A percentile compares a stretch with the other conserved stretches of the same genome.
These are phyloP conservation scores for Beris morrisii DNA, from an alignment of 2,888 invertebrate species.

Conservation along the genomic window DNA sequence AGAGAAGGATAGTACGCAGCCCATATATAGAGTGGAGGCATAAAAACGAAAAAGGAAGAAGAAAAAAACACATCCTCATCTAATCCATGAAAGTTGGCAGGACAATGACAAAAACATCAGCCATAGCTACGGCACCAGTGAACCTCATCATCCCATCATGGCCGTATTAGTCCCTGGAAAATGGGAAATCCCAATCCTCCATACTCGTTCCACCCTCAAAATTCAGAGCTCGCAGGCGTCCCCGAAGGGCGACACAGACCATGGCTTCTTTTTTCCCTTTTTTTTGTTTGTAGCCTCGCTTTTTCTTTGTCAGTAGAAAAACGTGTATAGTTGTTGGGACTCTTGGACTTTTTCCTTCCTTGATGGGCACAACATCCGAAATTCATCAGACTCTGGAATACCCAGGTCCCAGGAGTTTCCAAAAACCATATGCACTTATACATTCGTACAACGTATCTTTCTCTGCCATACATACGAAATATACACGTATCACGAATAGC, in stretches of 20 bases:
- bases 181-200: background rate
- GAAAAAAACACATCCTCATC: too few species aligned
- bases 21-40: too few species aligned
- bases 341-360: constrained; percentile 11
- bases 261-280: constrained; percentile 18
- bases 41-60: too few species aligned
- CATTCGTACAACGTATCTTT: constrained; percentile 6
- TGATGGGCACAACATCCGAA: constrained; percentile 28
- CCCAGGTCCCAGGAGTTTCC: constrained; percentile 29
- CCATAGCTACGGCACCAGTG: constrained; percentile 3
- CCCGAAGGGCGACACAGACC: constrained; percentile 22
- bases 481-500: constrained; percentile 14
- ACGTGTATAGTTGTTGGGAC: constrained; percentile 14
- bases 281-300: constrained; percentile 8
- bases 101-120: constrained; percentile 16
- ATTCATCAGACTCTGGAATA: constrained; percentile 26
- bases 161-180: background rate
- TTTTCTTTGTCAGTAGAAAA: constrained; percentile 14
- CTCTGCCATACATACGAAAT: constrained; percentile 1
- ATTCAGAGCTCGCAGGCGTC: constrained; percentile 21
- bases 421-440: constrained; percentile 23
- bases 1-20: too few species aligned
- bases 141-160: constrained; percentile 5
- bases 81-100: too few species aligned
- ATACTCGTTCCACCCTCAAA: background rate